These are phyloP conservation scores for Garra rufa DNA, from an alignment of 2,113 vertebrate species.

Conservation along the genomic window DNA sequence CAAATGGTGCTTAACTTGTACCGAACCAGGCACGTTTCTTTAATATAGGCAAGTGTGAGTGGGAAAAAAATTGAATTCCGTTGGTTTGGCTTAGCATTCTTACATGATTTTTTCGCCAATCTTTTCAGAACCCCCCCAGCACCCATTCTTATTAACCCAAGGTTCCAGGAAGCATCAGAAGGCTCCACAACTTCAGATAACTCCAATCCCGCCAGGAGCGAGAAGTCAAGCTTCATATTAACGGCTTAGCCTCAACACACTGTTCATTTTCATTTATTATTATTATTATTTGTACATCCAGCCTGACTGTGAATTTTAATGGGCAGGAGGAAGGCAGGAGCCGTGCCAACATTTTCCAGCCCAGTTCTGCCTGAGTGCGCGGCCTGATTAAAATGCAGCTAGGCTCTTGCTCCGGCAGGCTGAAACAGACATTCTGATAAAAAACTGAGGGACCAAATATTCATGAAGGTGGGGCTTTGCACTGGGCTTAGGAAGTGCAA, in stretches of 20 bases:
- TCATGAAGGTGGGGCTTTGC: conserved; percentile 63
- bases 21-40: neutral
- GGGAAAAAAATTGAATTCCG: conserved; percentile 34
- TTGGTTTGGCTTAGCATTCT: neutral
- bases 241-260: conserved; percentile 63
- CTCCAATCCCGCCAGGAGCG: conserved; percentile 54
- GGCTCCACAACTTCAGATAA: conserved; percentile 46
- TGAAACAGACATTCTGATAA: conserved; percentile 74
- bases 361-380: conserved; percentile 75
- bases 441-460: conserved; percentile 64
- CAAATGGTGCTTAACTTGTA: neutral
- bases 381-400: conserved; percentile 76
- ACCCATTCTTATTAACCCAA: conserved; percentile 48
- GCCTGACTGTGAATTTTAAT: conserved; percentile 72
- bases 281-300: conserved; percentile 75
- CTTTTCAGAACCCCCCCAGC: neutral
- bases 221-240: conserved; percentile 59
- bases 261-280: conserved; percentile 63
- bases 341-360: conserved; percentile 68
- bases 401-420: conserved; percentile 64
- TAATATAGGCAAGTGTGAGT: neutral
- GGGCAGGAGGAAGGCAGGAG: conserved; percentile 60
- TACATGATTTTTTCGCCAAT: neutral
- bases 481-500: conserved; percentile 16
- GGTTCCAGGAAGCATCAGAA: conserved; percentile 4